phyloP scores from a whole-genome alignment of 1,140 invertebrate genomes.

The Habropoda laboriosa region DNA sequence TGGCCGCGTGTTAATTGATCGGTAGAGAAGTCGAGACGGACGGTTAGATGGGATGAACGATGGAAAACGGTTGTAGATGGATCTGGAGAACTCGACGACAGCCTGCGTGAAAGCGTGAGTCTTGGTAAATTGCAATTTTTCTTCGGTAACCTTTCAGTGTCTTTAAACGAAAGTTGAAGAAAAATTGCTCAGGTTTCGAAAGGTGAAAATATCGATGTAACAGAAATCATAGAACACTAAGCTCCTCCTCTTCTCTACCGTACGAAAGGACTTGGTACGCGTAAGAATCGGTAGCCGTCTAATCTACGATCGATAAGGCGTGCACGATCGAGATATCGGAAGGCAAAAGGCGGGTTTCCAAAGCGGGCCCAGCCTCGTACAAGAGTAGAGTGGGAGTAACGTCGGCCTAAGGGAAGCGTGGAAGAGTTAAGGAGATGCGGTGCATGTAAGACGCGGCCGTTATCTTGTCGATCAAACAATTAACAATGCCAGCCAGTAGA shows the following conservation, averaged over 20 bases:
- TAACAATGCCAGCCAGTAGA: slow-evolving; percentile 78
- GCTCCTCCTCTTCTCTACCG: too few relatives aligned
- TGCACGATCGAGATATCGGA: slow-evolving; percentile 49
- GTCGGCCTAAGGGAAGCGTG: slow-evolving; percentile 49
- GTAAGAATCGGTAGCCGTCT: slow-evolving; percentile 6
- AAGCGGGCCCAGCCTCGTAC: slow-evolving; percentile 27
- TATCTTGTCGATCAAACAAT: slow-evolving; percentile 83
- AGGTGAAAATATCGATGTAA: not conserved
- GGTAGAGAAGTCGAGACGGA: not conserved
- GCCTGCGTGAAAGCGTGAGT: too few relatives aligned
- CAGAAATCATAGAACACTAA: not conserved
- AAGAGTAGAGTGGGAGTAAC: slow-evolving; percentile 28
- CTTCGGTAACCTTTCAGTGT: too few relatives aligned
- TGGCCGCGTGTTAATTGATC: slow-evolving; percentile 29
- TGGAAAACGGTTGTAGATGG: not conserved
- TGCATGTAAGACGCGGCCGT: slow-evolving; percentile 79
- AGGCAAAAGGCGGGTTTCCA: slow-evolving; percentile 41
- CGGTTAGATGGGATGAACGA: not conserved
- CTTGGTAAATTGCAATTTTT: too few relatives aligned
- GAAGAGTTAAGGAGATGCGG: slow-evolving; percentile 72
- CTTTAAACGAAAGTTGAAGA: too few relatives aligned
- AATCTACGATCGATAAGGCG: slow-evolving; percentile 37
- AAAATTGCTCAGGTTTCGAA: too few relatives aligned
- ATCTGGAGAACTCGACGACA: too few relatives aligned
- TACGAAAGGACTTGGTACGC: not conserved